Base-by-base conservation (phyloP, 2,888 invertebrate species). In the Leucoma salicis region DNA sequence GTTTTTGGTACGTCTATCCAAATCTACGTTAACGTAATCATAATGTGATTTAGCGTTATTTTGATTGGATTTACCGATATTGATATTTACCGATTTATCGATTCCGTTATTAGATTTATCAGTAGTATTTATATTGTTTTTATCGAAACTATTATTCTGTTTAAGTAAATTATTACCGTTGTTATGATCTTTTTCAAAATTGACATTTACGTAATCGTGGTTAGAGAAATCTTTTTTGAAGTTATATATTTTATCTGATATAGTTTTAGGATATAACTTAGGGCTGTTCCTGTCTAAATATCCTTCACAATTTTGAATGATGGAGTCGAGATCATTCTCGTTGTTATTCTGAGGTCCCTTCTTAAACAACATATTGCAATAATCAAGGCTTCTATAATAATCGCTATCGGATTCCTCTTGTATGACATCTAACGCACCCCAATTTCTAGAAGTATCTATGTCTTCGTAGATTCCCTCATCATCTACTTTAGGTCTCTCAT, bases 391-490 rank as follows among this genome's bases (percentile, higher is more conserved):
- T 46, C 81, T 78, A 51, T 90, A 90, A 40, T 90, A 90, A 40
- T 90, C 90, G 14, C 87, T 87, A 32, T 90, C 90, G 0, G 86
- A 84, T 24, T 90, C 90, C 42, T 90, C 90, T 31, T 88, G 82
- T 18, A 90, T 90, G 0, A 80, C 85, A 49, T 87, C 89, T 2
- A 90, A 47, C 10, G 25, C 32, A 14, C 80, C 75, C 78, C 81
- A 85, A 21, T 69, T 70, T 8, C 71, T 66, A 12, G 64, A 78
- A 0, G 77, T 78, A 35, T 86, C 86, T 0, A 87, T 48, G 50
- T 88, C 87, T 46, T 82, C 86, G 34, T 86, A 82, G 1, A 85
- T 74, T 0, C 82, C 76, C 12, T 86, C 89, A 28, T 87, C 87
- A 1, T 78, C 70, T 14, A 70, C 49, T 12, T 53, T 49, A 0